A percentile compares a stretch with the other conserved stretches of the same genome.
Evolutionary conservation across 2,113 vertebrate species (phyloP).

Genomic region (Microcebus murinus): DNA sequence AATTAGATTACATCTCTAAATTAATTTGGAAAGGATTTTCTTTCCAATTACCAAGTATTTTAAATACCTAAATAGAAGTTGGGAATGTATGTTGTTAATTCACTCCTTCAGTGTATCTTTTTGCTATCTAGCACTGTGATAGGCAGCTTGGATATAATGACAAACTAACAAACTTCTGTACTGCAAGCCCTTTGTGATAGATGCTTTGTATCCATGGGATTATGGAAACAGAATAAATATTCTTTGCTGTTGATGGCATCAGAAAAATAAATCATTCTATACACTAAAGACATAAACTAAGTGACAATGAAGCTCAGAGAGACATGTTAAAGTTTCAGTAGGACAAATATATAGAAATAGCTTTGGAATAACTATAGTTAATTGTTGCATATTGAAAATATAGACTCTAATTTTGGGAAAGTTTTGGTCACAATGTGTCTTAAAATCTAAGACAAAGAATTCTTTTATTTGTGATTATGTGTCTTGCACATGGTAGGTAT

Average conservation of each 20-base stretch:
- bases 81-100: neutral
- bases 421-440: neutral
- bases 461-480: neutral
- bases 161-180: neutral
- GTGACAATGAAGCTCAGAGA: neutral
- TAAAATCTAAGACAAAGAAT: neutral
- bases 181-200: neutral
- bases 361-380: constrained; percentile 1
- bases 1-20: neutral
- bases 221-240: constrained; percentile 41
- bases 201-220: neutral
- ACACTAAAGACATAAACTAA: neutral
- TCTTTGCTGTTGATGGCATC: neutral
- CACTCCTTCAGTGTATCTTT: neutral
- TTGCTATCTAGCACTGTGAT: neutral
- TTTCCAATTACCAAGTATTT: neutral
- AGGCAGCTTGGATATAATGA: neutral
- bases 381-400: neutral
- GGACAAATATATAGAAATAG: neutral
- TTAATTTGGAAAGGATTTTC: neutral
- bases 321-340: neutral
- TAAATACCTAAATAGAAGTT: neutral
- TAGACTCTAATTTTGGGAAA: neutral
- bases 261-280: constrained; percentile 16
- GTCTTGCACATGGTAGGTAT: neutral